Evolutionary conservation across 2,888 invertebrate species (phyloP).

Genomic region (Bellardia pandia): DNA sequence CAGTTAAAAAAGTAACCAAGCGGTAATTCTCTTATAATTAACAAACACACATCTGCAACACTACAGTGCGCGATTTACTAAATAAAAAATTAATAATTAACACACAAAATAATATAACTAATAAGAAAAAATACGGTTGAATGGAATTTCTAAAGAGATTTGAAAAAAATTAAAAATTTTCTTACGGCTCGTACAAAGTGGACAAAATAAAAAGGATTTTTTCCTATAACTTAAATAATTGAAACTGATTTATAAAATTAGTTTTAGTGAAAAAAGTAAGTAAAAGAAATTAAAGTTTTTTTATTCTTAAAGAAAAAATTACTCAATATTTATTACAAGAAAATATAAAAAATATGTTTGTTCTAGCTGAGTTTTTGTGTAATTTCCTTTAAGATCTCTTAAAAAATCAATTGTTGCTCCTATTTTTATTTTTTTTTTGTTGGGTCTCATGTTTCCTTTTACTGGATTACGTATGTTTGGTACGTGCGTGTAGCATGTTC

Average conservation of each 20-base stretch:
- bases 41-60: slow-evolving; percentile 36
- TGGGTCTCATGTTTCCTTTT: slow-evolving; percentile 25
- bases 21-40: slow-evolving; percentile 49
- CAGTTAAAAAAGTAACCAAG: slow-evolving; percentile 42
- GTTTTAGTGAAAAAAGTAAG: slow-evolving; percentile 50
- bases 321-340: slow-evolving; percentile 54
- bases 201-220: slow-evolving; percentile 10
- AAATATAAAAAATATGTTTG: slow-evolving; percentile 11
- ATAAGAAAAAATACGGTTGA: slow-evolving; percentile 13
- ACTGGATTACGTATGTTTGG: slow-evolving; percentile 4
- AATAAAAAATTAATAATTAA: slow-evolving; percentile 10
- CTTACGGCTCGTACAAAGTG: background rate
- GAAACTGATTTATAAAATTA: slow-evolving; percentile 24
- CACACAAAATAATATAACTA: background rate
- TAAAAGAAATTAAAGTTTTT: slow-evolving; percentile 18
- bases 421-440: slow-evolving; percentile 26
- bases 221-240: slow-evolving; percentile 20
- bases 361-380: slow-evolving; percentile 9
- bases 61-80: slow-evolving; percentile 48
- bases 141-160: slow-evolving; percentile 2
- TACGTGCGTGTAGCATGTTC: background rate
- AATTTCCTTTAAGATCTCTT: slow-evolving; percentile 33
- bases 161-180: background rate
- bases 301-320: slow-evolving; percentile 34
- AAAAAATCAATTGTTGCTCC: slow-evolving; percentile 72